Base-by-base conservation (phyloP, 2,888 invertebrate genomes). In the Dascillus cervinus region DNA sequence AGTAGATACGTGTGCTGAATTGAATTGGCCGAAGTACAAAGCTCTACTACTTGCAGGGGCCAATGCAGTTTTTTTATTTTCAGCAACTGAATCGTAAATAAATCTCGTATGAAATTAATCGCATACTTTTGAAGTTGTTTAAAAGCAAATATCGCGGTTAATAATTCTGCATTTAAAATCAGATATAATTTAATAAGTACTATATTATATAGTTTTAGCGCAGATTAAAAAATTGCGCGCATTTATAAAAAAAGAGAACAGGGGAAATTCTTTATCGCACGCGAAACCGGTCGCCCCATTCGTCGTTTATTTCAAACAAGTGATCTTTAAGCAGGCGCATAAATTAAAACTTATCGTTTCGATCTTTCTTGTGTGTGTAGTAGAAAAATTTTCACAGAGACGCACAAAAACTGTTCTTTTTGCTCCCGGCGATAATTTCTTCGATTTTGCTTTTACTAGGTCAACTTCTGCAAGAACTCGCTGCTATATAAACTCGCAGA, bases 291-390 rank as follows among this genome's bases (percentile, higher is more conserved):
- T 29, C n/a, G n/a, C n/a, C n/a, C n/a, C n/a, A n/a, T n/a, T n/a
- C n/a, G n/a, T n/a, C 27, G 32, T 24, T 35, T 35, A 21, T 30
- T 32, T 14, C 32, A 29, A 36, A 36, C 32, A 32, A 36, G 34
- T 26, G 34, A 35, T 35, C n/a, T 29, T 32, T 24, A 32, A 35
- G 24, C 22, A 32, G 39, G 35, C 35, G 39, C 39, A 39, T 39
- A 35, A 39, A 39, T 39, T 36, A 39, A 26, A 34, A 38, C 12
- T 38, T 30, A 38, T 38, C 38, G n/a, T n/a, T n/a, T n/a, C n/a
- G n/a, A n/a, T n/a, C n/a, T n/a, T n/a, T n/a, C n/a, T n/a, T n/a
- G n/a, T n/a, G n/a, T n/a, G n/a, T n/a, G n/a, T n/a, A n/a, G n/a
- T n/a, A n/a, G n/a, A n/a, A n/a, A n/a, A n/a, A n/a, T n/a, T n/a